Conservation (phyloP, 1,140 invertebrate species). For the Archivesica marissinica region DNA sequence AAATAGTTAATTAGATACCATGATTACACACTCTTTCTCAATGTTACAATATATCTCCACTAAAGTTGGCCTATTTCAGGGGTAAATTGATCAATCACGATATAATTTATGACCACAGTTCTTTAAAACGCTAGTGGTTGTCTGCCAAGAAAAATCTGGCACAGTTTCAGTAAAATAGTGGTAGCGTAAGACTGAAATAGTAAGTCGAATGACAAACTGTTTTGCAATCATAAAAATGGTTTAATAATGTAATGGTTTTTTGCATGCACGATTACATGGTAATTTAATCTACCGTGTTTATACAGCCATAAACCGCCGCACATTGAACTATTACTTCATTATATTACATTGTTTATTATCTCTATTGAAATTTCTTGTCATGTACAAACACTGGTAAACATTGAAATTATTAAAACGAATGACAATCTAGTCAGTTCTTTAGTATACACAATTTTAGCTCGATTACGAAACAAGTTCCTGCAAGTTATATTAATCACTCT, state of each 20-base stretch:
- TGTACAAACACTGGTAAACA: too few relatives aligned
- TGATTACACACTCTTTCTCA: background rate
- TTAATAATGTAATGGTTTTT: background rate
- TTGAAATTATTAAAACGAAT: too few relatives aligned
- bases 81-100: background rate
- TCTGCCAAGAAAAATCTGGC: slow-evolving; percentile 13
- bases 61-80: slow-evolving; percentile 23
- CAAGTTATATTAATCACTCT: too few relatives aligned
- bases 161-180: background rate
- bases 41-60: background rate
- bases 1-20: too few relatives aligned
- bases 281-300: background rate
- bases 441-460: too few relatives aligned
- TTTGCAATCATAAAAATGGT: background rate
- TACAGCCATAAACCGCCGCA: background rate
- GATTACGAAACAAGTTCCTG: too few relatives aligned
- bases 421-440: too few relatives aligned
- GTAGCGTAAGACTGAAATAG: background rate
- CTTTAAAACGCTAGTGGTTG: background rate
- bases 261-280: background rate
- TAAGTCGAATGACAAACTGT: background rate
- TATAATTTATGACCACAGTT: background rate
- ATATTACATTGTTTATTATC: too few relatives aligned
- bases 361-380: too few relatives aligned
- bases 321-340: too few relatives aligned